A percentile compares a stretch with the other conserved stretches of the same genome.
Evolutionary conservation across 2,797 vertebrate species (phyloP).

Genomic region (Mus minutoides): DNA sequence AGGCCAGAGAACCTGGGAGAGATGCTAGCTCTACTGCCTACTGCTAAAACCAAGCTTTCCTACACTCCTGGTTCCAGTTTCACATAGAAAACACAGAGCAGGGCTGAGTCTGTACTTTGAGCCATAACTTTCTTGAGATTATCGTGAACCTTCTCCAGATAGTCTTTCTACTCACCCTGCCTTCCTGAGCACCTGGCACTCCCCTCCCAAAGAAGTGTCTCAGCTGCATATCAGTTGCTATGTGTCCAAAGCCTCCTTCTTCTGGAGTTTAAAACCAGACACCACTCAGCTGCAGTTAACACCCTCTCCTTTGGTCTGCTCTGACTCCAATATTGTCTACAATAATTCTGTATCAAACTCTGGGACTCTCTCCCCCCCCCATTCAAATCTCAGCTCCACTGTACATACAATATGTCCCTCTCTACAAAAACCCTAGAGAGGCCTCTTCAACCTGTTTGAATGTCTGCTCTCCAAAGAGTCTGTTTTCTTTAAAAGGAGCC

Average conservation of each 20-base stretch:
- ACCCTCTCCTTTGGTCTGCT: neutral
- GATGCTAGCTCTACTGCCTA: neutral
- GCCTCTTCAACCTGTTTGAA: neutral
- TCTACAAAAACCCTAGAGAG: neutral
- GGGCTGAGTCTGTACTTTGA: neutral
- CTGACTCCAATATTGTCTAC: neutral
- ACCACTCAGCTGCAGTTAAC: neutral
- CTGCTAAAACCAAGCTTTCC: neutral
- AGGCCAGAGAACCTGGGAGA: neutral
- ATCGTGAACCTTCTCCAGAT: neutral
- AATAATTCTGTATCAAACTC: neutral
- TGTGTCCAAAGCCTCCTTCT: conserved; percentile 39
- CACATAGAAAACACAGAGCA: accelerated
- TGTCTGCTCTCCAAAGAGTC: neutral
- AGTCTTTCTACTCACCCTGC: neutral
- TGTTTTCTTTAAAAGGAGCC: conserved; percentile 32
- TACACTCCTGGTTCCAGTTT: neutral
- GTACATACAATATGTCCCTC: neutral
- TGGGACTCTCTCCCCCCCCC: neutral
- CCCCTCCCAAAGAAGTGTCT: neutral
- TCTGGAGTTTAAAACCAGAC: neutral
- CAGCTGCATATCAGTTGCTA: neutral
- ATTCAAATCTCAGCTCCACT: neutral
- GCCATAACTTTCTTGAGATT: neutral
- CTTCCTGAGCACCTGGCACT: neutral